Evolutionary conservation across 1,140 invertebrate genomes (phyloP).

Genomic region (Elysia chlorotica): DNA sequence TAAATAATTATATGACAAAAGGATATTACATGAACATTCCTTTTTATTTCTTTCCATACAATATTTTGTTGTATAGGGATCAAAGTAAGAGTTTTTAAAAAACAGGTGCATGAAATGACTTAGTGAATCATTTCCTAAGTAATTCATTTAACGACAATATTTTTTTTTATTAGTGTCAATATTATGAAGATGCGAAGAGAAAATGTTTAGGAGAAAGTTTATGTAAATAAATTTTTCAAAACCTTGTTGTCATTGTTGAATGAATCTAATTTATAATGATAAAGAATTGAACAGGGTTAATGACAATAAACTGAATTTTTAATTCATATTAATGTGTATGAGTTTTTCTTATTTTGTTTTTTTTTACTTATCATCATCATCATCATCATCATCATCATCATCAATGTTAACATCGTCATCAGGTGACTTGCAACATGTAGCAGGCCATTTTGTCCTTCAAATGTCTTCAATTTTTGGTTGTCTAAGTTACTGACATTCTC

Average conservation of each 20-base stretch:
- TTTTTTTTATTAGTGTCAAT: constrained; percentile 2
- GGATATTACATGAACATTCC: no score
- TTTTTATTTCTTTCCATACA: no score
- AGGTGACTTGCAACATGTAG: neutral
- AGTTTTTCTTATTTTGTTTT: neutral
- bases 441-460: neutral
- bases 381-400: neutral
- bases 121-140: no score
- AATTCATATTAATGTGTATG: neutral
- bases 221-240: neutral
- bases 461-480: neutral
- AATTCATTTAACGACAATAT: no score
- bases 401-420: neutral
- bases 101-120: no score
- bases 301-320: neutral
- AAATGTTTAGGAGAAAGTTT: neutral
- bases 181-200: neutral
- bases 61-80: no score
- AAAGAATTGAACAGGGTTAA: neutral
- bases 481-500: neutral
- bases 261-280: neutral
- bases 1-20: no score
- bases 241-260: neutral
- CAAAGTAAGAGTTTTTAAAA: no score
- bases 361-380: no score